Conservation (phyloP, 2,113 vertebrate species). For the Misgurnus mizolepis region DNA sequence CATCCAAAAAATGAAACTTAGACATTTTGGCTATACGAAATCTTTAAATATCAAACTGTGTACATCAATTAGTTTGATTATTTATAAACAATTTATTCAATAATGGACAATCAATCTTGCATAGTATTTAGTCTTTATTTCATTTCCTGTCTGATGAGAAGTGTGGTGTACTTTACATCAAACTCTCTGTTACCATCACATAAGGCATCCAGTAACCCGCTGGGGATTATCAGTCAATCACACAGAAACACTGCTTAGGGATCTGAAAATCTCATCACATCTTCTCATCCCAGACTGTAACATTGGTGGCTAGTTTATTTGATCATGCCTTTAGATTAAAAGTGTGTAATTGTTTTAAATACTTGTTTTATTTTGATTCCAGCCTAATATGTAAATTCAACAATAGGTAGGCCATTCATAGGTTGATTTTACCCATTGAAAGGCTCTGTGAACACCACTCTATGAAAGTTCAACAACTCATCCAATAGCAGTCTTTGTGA, state of each 20-base stretch:
- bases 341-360: no score
- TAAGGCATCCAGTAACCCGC: neutral
- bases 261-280: slow-evolving; percentile 13
- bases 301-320: neutral
- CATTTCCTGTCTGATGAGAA: neutral
- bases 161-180: neutral
- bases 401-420: neutral
- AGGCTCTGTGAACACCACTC: no score
- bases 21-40: neutral
- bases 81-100: neutral
- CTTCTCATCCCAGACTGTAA: neutral
- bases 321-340: no score
- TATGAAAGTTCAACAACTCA: no score
- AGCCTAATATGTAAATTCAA: no score
- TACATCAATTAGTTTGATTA: neutral
- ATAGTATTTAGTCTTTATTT: no score
- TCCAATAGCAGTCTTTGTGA: no score
- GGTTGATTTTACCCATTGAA: no score
- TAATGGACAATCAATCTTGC: no score
- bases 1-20: no score
- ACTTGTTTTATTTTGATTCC: no score
- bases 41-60: neutral
- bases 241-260: slow-evolving; percentile 31
- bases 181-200: neutral
- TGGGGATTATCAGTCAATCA: slow-evolving; percentile 60